phyloP scores from a whole-genome alignment of 2,113 vertebrate species.

The Machaerirhynchus nigripectus region DNA sequence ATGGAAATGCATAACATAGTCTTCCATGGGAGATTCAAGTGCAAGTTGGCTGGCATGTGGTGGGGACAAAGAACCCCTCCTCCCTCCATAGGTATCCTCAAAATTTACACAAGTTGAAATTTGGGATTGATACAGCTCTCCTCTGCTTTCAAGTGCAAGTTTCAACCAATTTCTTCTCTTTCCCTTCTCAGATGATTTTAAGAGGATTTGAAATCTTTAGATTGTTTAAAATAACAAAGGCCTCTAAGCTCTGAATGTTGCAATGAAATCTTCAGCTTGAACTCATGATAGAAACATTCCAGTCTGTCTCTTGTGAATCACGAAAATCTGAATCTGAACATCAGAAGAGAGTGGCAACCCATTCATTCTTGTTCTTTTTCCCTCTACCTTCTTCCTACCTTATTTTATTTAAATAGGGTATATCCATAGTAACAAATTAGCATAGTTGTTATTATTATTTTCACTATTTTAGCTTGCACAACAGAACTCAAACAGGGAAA shows the following conservation, averaged over 20 bases:
- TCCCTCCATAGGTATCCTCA: neutral
- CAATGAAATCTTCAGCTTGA: conserved; percentile 39
- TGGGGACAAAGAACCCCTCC: neutral
- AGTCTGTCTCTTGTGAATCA: neutral
- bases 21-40: neutral
- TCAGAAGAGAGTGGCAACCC: neutral
- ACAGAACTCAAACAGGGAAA: neutral
- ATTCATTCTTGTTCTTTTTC: neutral
- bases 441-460: neutral
- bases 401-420: conserved; percentile 25
- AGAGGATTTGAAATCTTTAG: conserved; percentile 54
- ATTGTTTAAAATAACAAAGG: conserved; percentile 45
- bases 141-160: conserved; percentile 5
- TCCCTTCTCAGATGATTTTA: conserved; percentile 37
- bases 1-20: neutral
- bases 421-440: conserved; percentile 22
- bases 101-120: conserved; percentile 19
- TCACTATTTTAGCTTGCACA: conserved; percentile 28
- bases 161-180: conserved; percentile 39
- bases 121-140: neutral
- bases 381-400: neutral
- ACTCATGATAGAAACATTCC: conserved; percentile 39
- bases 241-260: conserved; percentile 32
- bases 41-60: neutral
- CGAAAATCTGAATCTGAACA: neutral